A percentile compares a stretch with the other conserved stretches of the same genome.
These are phyloP conservation scores for Liodrosophila aerea DNA, from an alignment of 2,888 invertebrate genomes.

Conservation along the genomic window DNA sequence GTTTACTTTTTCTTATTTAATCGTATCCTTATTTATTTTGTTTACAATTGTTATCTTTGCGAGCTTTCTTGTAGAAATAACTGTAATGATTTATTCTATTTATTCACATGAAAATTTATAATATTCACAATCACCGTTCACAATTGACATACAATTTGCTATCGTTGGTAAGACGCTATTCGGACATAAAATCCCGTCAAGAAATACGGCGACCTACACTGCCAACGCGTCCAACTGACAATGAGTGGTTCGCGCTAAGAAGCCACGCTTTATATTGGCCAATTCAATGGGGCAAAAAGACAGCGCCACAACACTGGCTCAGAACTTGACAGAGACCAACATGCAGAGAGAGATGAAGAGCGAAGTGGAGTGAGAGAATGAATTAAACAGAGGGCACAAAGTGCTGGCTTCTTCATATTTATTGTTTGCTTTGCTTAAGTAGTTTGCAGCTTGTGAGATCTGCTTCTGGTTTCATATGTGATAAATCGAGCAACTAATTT, in stretches of 20 bases:
- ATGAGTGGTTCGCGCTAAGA: slow-evolving; percentile 56
- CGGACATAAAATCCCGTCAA: neutral
- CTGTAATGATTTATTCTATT: no score
- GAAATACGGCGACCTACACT: slow-evolving; percentile 24
- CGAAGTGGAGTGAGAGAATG: no score
- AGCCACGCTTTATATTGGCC: slow-evolving; percentile 67
- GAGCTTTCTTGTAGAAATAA: no score
- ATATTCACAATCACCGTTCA: neutral
- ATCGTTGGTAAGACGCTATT: no score
- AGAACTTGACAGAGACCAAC: slow-evolving; percentile 27
- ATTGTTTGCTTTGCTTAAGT: slow-evolving; percentile 48
- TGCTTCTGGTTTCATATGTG: slow-evolving; percentile 30
- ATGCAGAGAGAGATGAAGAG: no score
- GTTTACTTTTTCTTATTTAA: no score
- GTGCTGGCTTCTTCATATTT: slow-evolving; percentile 6
- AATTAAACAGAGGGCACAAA: no score
- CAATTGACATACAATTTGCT: no score
- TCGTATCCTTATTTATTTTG: no score
- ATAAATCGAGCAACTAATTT: slow-evolving; percentile 63
- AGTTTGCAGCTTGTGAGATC: slow-evolving; percentile 24
- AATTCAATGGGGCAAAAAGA: slow-evolving; percentile 12
- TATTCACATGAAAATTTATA: no score
- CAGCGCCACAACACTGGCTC: slow-evolving; percentile 40
- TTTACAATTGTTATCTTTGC: no score
- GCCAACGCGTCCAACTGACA: slow-evolving; percentile 49